Percentiles rank a stretch among this genome's conserved stretches.
These are phyloP conservation scores for Chaetops frenatus DNA, from an alignment of 2,113 vertebrate genomes.

Conservation along the genomic window DNA sequence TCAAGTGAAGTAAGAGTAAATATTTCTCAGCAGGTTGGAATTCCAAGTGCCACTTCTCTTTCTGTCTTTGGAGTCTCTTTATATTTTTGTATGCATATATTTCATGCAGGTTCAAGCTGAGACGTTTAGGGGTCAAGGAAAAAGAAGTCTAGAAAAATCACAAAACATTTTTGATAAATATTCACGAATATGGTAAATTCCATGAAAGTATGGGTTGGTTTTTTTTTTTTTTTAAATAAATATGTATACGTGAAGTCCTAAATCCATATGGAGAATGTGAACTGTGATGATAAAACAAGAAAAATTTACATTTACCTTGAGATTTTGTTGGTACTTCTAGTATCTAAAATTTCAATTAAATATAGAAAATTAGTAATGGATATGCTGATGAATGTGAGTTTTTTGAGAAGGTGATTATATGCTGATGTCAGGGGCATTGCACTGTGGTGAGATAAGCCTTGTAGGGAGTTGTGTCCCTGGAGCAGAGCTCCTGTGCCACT, in stretches of 20 bases:
- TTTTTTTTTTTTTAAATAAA: neutral
- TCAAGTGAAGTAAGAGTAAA: slow-evolving; percentile 57
- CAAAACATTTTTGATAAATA: slow-evolving; percentile 45
- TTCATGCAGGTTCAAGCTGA: slow-evolving; percentile 35
- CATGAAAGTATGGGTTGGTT: neutral
- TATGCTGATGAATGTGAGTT: neutral
- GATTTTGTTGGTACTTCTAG: neutral
- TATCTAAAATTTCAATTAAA: neutral
- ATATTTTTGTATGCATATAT: slow-evolving; percentile 33
- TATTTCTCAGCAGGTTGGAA: slow-evolving; percentile 57
- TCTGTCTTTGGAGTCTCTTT: slow-evolving; percentile 31
- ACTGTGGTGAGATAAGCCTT: neutral
- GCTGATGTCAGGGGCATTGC: neutral
- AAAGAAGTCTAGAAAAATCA: slow-evolving; percentile 12
- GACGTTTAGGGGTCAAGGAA: slow-evolving; percentile 36
- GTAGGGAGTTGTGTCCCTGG: neutral
- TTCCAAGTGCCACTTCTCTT: slow-evolving; percentile 51
- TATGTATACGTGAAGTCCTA: neutral
- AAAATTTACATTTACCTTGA: neutral
- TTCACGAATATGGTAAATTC: slow-evolving; percentile 18
- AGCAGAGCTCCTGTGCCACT: neutral
- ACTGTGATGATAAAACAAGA: neutral
- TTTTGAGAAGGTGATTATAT: neutral
- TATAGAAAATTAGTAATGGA: neutral
- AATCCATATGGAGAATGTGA: neutral